phyloP scores from a whole-genome alignment of 37 sponge, comb jelly and placozoan genomes.

The Chondrilla cf. caribensis region DNA sequence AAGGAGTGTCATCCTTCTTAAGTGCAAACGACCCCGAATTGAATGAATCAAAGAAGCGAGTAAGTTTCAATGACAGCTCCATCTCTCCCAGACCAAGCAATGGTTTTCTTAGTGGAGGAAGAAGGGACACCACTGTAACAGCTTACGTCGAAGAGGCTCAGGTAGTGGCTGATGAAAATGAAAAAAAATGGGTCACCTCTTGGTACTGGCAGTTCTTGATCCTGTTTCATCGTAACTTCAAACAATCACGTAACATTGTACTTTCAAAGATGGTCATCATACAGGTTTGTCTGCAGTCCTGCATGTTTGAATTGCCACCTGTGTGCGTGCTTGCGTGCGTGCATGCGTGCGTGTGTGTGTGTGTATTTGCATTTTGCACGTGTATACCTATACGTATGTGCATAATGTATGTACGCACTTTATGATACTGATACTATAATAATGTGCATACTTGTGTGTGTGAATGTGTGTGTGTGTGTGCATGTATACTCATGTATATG shows the following conservation, averaged over 20 bases:
- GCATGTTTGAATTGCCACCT: not conserved
- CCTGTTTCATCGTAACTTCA: constrained; percentile 49
- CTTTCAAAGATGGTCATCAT: constrained; percentile 2
- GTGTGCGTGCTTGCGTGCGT: no score
- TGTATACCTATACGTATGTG: no score
- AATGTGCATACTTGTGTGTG: no score
- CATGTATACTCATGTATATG: no score
- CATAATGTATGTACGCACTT: no score
- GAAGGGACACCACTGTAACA: not conserved
- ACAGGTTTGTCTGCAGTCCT: constrained; percentile 22
- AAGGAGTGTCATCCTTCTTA: not conserved
- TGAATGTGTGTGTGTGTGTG: no score
- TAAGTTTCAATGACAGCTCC: no score
- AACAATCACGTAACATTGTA: constrained; percentile 25
- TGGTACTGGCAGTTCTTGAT: constrained; percentile 70
- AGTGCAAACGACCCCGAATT: not conserved
- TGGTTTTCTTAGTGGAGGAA: not conserved
- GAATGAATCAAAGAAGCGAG: not conserved
- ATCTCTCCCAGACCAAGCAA: not conserved
- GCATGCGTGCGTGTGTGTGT: no score
- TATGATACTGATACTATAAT: no score
- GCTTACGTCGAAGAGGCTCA: not conserved
- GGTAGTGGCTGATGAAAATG: not conserved
- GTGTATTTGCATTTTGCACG: no score
- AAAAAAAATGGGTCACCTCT: constrained; percentile 50